phyloP scores from a whole-genome alignment of 2,797 vertebrate species.

The Numenius phaeopus region DNA sequence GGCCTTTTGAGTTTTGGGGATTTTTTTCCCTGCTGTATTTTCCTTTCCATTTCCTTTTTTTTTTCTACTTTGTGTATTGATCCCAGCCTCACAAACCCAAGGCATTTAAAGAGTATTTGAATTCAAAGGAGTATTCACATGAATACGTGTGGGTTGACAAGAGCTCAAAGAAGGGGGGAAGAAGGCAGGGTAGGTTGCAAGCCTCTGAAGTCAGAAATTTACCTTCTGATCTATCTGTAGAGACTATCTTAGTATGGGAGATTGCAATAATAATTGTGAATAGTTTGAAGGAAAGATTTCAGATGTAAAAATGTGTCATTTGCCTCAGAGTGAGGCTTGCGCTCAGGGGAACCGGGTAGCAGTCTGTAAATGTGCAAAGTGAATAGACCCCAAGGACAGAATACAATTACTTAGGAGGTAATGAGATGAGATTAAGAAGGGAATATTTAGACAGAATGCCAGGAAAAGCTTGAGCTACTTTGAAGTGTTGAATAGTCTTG shows the following conservation, averaged over 20 bases:
- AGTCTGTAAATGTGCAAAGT: conserved; percentile 63
- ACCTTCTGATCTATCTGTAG: background rate
- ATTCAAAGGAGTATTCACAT: conserved; percentile 10
- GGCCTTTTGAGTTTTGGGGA: background rate
- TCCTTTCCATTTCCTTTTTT: background rate
- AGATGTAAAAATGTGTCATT: conserved; percentile 58
- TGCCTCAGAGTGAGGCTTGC: conserved; percentile 29
- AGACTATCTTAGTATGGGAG: background rate
- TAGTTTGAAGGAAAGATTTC: conserved; percentile 33
- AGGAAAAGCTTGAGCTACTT: conserved; percentile 54
- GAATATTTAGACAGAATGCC: conserved; percentile 69
- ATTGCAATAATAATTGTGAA: background rate
- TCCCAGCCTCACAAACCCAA: background rate
- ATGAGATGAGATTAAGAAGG: conserved; percentile 75
- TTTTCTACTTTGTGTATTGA: background rate
- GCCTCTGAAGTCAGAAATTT: background rate
- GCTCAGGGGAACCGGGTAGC: conserved; percentile 26
- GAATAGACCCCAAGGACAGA: conserved; percentile 61
- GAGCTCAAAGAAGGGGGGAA: background rate
- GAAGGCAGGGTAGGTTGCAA: background rate
- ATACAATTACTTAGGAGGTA: conserved; percentile 72
- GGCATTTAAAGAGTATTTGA: conserved; percentile 34
- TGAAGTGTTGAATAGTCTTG: conserved; percentile 48
- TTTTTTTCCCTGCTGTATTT: background rate
- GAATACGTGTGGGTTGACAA: background rate